Evolutionary conservation across 2,797 vertebrate genomes (phyloP).

Genomic region (Linurgus olivaceus): DNA sequence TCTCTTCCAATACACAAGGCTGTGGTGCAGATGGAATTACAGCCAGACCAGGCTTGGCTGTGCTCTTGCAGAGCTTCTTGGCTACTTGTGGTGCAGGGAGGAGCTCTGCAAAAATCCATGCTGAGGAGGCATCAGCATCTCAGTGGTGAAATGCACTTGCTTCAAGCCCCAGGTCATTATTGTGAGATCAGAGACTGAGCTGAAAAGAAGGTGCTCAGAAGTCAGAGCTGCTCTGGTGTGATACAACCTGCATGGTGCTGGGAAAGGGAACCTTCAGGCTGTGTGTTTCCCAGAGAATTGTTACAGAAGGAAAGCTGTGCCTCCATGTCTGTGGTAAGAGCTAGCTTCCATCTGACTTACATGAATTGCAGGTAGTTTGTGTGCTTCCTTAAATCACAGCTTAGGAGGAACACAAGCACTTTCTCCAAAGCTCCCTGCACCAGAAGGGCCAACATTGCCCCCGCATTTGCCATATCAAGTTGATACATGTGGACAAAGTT

Average conservation of each 20-base stretch:
- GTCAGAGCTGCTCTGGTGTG: not conserved
- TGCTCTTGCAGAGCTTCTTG: not conserved
- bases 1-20: not conserved
- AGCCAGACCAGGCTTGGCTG: not conserved
- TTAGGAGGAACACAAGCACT: not conserved
- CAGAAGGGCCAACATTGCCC: not conserved
- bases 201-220: not conserved
- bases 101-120: not conserved
- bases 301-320: not conserved
- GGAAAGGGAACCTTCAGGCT: not conserved
- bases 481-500: not conserved
- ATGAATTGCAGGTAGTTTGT: not conserved
- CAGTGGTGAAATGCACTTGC: not conserved
- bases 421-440: not conserved
- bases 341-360: not conserved
- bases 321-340: not conserved
- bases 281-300: not conserved
- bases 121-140: not conserved
- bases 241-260: rapidly evolving
- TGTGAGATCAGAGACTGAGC: not conserved
- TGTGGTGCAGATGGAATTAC: not conserved
- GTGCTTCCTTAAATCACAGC: not conserved
- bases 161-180: not conserved
- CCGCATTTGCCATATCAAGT: not conserved
- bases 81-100: not conserved